These are phyloP conservation scores for Drosophila cognata DNA, from an alignment of 2,888 invertebrate genomes.

Conservation along the genomic window DNA sequence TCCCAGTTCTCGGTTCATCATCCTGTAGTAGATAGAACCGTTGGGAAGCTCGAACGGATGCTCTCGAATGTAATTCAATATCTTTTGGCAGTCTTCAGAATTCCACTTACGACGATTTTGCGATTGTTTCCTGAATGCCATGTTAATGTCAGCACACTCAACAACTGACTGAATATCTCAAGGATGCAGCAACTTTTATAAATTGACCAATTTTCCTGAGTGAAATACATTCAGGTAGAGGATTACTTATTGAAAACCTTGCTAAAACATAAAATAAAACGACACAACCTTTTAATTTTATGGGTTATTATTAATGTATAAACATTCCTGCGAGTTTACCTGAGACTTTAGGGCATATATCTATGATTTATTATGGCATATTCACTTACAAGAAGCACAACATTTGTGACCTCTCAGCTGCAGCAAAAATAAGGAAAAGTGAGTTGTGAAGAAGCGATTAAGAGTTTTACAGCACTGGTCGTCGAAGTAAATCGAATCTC, in stretches of 20 bases:
- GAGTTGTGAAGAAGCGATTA: neutral
- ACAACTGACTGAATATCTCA: neutral
- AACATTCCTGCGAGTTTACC: too few species aligned
- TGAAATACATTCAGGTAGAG: neutral
- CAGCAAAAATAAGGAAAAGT: neutral
- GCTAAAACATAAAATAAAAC: neutral
- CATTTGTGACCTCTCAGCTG: neutral
- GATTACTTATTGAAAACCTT: neutral
- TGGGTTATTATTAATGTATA: neutral
- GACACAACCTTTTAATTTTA: neutral
- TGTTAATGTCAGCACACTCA: neutral
- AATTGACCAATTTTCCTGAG: too few species aligned
- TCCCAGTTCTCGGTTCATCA: neutral
- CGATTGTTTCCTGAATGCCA: neutral
- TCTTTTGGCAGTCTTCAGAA: neutral
- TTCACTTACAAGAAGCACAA: neutral
- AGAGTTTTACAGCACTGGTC: constrained; percentile 1
- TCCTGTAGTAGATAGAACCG: constrained; percentile 1
- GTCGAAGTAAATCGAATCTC: neutral
- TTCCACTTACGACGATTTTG: constrained; percentile 5
- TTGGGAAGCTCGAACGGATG: constrained; percentile 2
- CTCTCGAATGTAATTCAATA: constrained; percentile 1
- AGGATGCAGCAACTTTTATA: neutral
- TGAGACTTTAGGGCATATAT: neutral
- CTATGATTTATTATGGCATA: neutral